Conservation (phyloP, 2,888 invertebrate species). For the Cephalotes varians region DNA sequence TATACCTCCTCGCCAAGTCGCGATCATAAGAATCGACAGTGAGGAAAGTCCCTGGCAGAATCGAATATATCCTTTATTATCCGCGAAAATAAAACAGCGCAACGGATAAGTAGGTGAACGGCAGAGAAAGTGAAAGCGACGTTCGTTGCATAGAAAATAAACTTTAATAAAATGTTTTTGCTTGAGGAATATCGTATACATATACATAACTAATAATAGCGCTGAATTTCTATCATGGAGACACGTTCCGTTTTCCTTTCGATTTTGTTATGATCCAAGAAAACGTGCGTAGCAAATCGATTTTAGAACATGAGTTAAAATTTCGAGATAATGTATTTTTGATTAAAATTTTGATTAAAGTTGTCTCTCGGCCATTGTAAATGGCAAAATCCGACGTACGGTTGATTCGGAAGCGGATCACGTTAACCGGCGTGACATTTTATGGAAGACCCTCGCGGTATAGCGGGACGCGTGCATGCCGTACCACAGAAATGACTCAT, state of each 20-base stretch:
- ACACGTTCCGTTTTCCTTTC: background rate
- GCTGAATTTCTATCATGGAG: background rate
- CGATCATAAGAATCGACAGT: conserved; percentile 34
- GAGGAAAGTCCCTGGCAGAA: conserved; percentile 3
- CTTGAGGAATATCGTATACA: background rate
- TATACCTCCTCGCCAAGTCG: conserved; percentile 23
- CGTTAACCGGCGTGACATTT: conserved; percentile 62
- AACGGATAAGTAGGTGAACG: conserved; percentile 37
- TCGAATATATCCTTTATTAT: conserved; percentile 47
- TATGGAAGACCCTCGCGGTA: conserved; percentile 31
- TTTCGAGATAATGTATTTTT: background rate
- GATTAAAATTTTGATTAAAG: background rate
- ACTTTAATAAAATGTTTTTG: conserved; percentile 29
- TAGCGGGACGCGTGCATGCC: conserved; percentile 6
- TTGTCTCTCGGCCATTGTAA: background rate
- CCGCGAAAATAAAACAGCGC: conserved; percentile 23
- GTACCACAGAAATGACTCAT: conserved; percentile 80
- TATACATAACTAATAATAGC: conserved; percentile 21
- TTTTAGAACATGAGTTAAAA: background rate
- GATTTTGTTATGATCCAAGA: background rate
- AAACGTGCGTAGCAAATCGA: background rate
- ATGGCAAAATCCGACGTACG: conserved; percentile 1
- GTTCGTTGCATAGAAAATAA: conserved; percentile 20
- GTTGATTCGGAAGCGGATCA: conserved; percentile 40
- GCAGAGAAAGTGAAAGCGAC: conserved; percentile 47